These are phyloP conservation scores for Amorpha juglandis DNA, from an alignment of 2,888 invertebrate genomes.

Conservation along the genomic window DNA sequence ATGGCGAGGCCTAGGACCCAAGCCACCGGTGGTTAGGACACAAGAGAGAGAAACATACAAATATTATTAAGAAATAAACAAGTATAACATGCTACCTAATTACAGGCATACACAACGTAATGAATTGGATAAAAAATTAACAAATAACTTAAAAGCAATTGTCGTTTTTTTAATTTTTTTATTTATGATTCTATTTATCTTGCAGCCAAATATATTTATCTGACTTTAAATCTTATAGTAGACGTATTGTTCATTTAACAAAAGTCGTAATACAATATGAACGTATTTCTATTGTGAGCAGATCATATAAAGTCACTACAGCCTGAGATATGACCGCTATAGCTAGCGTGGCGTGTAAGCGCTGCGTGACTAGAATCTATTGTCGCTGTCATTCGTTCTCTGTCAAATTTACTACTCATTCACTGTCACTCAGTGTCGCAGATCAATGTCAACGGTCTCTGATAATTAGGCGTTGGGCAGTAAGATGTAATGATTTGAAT, in stretches of 20 bases:
- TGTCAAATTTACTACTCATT: slow-evolving; percentile 17
- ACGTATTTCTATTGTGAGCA: background rate
- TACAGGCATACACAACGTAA: too few relatives aligned
- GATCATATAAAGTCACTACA: background rate
- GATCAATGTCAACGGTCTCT: background rate
- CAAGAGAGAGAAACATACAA: too few relatives aligned
- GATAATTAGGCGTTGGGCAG: background rate
- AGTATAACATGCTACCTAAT: too few relatives aligned
- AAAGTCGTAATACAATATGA: slow-evolving; percentile 9
- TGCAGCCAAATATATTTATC: background rate
- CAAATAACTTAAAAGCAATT: too few relatives aligned
- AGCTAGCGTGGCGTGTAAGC: background rate
- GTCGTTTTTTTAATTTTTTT: too few relatives aligned
- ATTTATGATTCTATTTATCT: too few relatives aligned
- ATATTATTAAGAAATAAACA: too few relatives aligned
- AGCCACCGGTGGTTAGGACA: too few relatives aligned
- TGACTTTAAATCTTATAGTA: background rate
- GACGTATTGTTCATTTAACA: slow-evolving; percentile 7
- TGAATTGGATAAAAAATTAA: too few relatives aligned
- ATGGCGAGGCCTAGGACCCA: too few relatives aligned
- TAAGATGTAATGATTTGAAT: too few relatives aligned
- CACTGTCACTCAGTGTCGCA: slow-evolving; percentile 1
- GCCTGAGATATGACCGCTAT: slow-evolving; percentile 12
- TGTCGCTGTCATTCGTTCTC: slow-evolving; percentile 16
- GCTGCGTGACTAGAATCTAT: slow-evolving; percentile 14